phyloP scores from a whole-genome alignment of 2,113 vertebrate species.

The Grus americana region DNA sequence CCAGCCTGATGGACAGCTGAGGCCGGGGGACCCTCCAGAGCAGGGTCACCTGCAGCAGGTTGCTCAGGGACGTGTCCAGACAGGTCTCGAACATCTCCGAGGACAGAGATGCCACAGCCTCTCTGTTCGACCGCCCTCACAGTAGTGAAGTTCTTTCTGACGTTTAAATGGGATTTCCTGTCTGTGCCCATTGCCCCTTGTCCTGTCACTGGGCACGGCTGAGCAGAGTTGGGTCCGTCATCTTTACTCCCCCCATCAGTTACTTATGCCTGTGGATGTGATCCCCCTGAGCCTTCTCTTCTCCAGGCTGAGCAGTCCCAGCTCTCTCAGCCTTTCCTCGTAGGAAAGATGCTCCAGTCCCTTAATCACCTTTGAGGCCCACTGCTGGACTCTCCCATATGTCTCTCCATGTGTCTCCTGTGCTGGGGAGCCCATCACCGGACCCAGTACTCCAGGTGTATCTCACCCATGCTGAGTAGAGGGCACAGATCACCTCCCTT shows the following conservation, averaged over 20 bases:
- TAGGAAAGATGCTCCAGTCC: background rate
- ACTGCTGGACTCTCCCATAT: background rate
- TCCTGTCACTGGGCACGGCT: background rate
- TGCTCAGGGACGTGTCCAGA: accelerated
- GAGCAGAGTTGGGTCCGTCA: background rate
- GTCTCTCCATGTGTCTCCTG: background rate
- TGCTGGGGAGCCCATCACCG: background rate
- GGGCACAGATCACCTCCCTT: background rate
- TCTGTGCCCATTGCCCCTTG: background rate
- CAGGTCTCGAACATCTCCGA: accelerated
- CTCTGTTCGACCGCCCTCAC: background rate
- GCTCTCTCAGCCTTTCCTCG: background rate
- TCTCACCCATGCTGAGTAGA: background rate
- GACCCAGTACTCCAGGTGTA: background rate
- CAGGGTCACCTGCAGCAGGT: background rate
- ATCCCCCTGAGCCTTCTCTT: background rate
- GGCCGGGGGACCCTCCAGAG: no score
- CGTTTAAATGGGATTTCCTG: background rate
- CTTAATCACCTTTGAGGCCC: background rate
- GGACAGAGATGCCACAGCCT: background rate
- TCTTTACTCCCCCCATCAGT: background rate
- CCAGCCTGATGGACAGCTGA: background rate
- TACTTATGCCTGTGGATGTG: background rate
- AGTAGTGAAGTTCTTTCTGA: background rate
- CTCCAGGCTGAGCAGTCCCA: background rate